A percentile compares a stretch with the other conserved stretches of the same genome.
These are phyloP conservation scores for Sebastes kiyomatsui DNA, from an alignment of 2,797 vertebrate genomes.

Conservation along the genomic window DNA sequence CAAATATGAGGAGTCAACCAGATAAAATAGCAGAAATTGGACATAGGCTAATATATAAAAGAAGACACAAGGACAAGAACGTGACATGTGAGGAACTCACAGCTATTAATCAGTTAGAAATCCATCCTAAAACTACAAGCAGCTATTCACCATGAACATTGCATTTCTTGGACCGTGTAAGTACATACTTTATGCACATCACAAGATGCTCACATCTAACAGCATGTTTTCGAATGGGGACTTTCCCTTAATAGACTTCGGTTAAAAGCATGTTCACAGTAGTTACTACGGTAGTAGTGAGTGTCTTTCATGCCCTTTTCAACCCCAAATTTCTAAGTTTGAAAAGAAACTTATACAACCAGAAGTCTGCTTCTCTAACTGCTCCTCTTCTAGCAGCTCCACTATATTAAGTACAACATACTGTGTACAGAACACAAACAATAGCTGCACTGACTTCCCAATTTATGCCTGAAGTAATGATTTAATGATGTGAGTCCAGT, in stretches of 20 bases:
- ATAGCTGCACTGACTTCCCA: neutral
- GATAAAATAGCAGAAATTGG: neutral
- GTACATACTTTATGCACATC: neutral
- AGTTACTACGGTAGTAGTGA: neutral
- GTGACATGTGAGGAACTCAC: neutral
- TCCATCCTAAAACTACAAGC: neutral
- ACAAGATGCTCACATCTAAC: neutral
- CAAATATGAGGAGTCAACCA: neutral
- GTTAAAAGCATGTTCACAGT: neutral
- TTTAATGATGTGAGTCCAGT: constrained; percentile 12
- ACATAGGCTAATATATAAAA: neutral
- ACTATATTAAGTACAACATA: neutral
- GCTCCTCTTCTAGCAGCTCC: neutral
- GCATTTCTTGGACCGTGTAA: neutral
- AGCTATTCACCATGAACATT: neutral
- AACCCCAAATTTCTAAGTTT: neutral
- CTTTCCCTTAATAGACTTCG: neutral
- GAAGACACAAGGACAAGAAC: neutral
- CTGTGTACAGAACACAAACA: constrained; percentile 4
- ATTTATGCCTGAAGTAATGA: neutral
- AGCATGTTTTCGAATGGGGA: neutral
- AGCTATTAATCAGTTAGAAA: neutral
- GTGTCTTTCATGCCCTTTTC: neutral
- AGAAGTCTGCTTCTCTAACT: neutral
- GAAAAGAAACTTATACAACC: neutral